Evolutionary conservation across 2,888 invertebrate species (phyloP).

Genomic region (Mesorhabditis sp.): DNA sequence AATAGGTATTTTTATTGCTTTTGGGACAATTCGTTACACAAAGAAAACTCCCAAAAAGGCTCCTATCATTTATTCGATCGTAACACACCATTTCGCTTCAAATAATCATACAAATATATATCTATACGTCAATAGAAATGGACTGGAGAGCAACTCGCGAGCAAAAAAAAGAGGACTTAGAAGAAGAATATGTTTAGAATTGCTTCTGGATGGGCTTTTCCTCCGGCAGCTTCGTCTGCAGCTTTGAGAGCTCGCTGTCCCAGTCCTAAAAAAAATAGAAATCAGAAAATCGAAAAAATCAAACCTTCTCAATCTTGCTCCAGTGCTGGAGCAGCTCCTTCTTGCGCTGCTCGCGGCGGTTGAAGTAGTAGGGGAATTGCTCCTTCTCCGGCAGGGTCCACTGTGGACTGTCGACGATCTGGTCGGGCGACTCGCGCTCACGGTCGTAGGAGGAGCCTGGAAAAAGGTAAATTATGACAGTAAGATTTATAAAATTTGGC

Average conservation of each 20-base stretch:
- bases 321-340: slow-evolving; percentile 56
- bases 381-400: slow-evolving; percentile 52
- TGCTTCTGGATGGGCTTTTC: neutral
- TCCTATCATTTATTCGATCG: too few relatives aligned
- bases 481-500: neutral
- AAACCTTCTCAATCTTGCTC: slow-evolving; percentile 57
- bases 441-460: slow-evolving; percentile 53
- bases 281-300: slow-evolving; percentile 16
- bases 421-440: slow-evolving; percentile 49
- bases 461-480: slow-evolving; percentile 19
- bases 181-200: neutral
- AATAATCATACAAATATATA: too few relatives aligned
- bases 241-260: neutral
- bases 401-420: slow-evolving; percentile 43
- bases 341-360: slow-evolving; percentile 55
- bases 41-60: too few relatives aligned
- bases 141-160: too few relatives aligned
- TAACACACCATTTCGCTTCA: too few relatives aligned
- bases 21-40: too few relatives aligned
- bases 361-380: slow-evolving; percentile 58
- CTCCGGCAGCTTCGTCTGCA: neutral
- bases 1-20: too few relatives aligned
- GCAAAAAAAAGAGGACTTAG: neutral
- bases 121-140: too few relatives aligned
- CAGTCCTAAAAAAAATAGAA: slow-evolving; percentile 23